A percentile compares a stretch with the other conserved stretches of the same genome.
These are phyloP conservation scores for Drosophila sucinea DNA, from an alignment of 1,140 invertebrate genomes.

Conservation along the genomic window DNA sequence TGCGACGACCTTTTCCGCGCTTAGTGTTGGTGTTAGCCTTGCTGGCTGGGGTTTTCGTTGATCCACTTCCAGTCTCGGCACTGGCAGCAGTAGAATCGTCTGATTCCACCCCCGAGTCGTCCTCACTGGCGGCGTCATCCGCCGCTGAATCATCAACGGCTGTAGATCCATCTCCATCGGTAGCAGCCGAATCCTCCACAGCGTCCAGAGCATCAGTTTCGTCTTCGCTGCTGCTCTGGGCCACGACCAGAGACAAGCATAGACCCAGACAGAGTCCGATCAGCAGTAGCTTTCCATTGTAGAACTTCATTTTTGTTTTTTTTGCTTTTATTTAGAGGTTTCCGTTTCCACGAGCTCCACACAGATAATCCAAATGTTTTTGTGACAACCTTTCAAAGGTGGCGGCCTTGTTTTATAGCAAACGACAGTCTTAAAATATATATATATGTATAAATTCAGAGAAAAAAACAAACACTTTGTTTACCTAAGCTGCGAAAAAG, in stretches of 20 bases:
- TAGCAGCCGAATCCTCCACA: background rate
- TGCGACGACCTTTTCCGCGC: background rate
- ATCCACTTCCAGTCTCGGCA: background rate
- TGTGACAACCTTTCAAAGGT: constrained; percentile 3
- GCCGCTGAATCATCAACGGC: too few species aligned
- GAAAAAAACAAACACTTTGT: constrained; percentile 17
- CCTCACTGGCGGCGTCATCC: too few species aligned
- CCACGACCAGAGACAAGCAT: background rate
- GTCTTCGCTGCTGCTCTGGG: background rate
- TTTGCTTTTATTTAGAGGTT: constrained; percentile 26
- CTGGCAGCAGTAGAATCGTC: background rate
- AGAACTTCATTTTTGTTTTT: constrained; percentile 51
- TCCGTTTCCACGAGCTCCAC: background rate
- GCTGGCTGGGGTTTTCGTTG: too few species aligned
- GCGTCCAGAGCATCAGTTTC: too few species aligned
- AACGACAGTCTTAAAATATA: background rate
- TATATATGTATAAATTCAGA: background rate
- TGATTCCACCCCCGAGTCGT: background rate
- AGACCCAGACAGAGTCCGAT: constrained; percentile 43
- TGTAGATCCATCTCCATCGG: too few species aligned
- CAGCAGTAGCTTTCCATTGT: constrained; percentile 40
- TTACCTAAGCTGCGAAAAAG: background rate
- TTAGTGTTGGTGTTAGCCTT: background rate
- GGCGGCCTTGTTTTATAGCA: constrained; percentile 7
- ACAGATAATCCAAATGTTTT: background rate